Evolutionary conservation across 2,888 invertebrate genomes (phyloP).

Genomic region (Microctonus brassicae): DNA sequence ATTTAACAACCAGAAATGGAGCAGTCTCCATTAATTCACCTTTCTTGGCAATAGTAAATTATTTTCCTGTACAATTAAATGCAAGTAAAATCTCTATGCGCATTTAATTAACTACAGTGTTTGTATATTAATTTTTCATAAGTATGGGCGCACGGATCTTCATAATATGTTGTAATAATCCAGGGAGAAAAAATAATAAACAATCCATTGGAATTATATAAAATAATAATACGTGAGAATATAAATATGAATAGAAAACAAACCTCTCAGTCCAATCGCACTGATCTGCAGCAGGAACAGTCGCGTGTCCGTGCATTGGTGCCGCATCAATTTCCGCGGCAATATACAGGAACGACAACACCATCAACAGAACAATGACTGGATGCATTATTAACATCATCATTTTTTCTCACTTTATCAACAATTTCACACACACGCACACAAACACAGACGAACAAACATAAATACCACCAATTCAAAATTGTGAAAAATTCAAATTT

Average conservation of each 20-base stretch:
- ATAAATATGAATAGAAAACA: slow-evolving; percentile 43
- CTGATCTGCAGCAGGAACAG: slow-evolving; percentile 61
- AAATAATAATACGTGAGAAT: not conserved
- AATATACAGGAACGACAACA: slow-evolving; percentile 33
- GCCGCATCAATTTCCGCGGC: slow-evolving; percentile 46
- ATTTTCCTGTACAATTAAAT: slow-evolving; percentile 33
- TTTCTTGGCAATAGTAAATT: slow-evolving; percentile 34
- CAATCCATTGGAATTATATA: not conserved
- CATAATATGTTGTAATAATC: too few relatives aligned
- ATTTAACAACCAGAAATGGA: slow-evolving; percentile 42
- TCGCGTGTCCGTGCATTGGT: slow-evolving; percentile 49
- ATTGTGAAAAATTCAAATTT: not conserved
- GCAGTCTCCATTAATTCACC: slow-evolving; percentile 31
- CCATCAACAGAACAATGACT: slow-evolving; percentile 42
- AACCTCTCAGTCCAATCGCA: slow-evolving; percentile 69
- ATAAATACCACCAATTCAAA: not conserved
- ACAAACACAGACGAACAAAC: not conserved
- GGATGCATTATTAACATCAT: slow-evolving; percentile 44
- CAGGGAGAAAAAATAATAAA: slow-evolving; percentile 8
- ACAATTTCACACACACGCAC: not conserved
- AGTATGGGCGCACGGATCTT: not conserved
- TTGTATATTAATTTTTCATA: not conserved
- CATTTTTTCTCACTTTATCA: slow-evolving; percentile 39
- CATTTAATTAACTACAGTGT: slow-evolving; percentile 10
- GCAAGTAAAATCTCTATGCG: slow-evolving; percentile 18